phyloP scores from a whole-genome alignment of 30 jellyfish, hydroid and myxozoan genomes.

The Aurelia sp. region DNA sequence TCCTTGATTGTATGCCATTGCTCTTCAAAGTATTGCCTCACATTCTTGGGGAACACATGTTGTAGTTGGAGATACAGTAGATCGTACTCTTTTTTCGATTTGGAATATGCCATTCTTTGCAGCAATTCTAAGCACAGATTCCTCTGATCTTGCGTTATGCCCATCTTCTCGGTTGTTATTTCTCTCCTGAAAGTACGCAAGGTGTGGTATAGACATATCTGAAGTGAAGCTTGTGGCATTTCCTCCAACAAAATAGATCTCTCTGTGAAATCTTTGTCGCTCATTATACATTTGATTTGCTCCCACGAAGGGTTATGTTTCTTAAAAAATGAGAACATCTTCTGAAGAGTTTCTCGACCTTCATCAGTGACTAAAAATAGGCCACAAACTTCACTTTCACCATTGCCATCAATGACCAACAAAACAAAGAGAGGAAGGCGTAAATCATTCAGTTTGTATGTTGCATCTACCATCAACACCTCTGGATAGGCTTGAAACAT shows the following conservation, averaged over 20 bases:
- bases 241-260: neutral
- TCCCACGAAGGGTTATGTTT: no score
- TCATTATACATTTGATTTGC: no score
- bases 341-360: conserved; percentile 9
- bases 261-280: no score
- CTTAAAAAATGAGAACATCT: conserved; percentile 7
- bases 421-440: conserved; percentile 35
- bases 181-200: conserved; percentile 63
- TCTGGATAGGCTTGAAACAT: conserved; percentile 40
- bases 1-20: no score
- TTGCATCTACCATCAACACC: conserved; percentile 60
- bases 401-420: conserved; percentile 58
- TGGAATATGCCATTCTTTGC: conserved; percentile 2
- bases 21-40: no score
- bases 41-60: no score
- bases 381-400: conserved; percentile 56
- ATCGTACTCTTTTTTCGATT: no score
- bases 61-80: no score
- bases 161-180: conserved; percentile 48
- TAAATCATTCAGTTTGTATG: conserved; percentile 47
- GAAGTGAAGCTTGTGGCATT: conserved; percentile 40
- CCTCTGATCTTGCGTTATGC: conserved; percentile 42
- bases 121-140: conserved; percentile 11
- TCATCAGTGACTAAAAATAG: conserved; percentile 27
- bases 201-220: conserved; percentile 62